Percentiles rank a stretch among this genome's conserved stretches.
These are phyloP conservation scores for Diachasmimorpha longicaudata DNA, from an alignment of 1,140 invertebrate species.

Conservation along the genomic window DNA sequence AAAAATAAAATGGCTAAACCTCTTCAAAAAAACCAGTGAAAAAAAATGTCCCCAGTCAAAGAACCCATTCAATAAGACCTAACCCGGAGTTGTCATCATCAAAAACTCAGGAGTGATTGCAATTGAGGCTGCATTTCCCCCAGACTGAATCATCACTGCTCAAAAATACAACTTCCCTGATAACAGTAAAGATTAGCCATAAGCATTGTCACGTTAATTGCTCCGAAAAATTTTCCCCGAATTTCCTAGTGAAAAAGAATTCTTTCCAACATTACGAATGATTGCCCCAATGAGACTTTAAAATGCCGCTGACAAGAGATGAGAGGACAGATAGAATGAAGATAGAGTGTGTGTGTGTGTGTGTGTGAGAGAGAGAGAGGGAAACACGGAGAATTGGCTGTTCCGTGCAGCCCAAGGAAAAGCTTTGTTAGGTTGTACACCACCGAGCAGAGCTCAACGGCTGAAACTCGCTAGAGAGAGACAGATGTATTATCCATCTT, in stretches of 20 bases:
- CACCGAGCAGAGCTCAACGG: constrained; percentile 3
- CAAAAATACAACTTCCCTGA: too few relatives aligned
- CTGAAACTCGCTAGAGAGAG: not conserved
- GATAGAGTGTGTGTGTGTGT: not conserved
- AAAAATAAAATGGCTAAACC: too few relatives aligned
- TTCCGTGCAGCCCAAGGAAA: constrained; percentile 21
- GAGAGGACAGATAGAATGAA: not conserved
- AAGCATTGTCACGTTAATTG: not conserved
- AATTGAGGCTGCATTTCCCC: too few relatives aligned
- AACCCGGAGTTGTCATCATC: too few relatives aligned
- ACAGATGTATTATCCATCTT: constrained; percentile 2
- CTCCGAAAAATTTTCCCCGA: not conserved
- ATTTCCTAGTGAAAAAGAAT: not conserved
- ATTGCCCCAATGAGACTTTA: constrained; percentile 28
- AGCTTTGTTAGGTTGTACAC: constrained; percentile 29
- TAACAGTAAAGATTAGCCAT: too few relatives aligned
- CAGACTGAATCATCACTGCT: too few relatives aligned
- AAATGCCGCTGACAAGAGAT: constrained; percentile 22
- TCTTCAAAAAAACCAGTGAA: too few relatives aligned
- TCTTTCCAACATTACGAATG: constrained; percentile 11
- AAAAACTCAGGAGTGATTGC: too few relatives aligned
- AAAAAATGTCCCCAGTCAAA: too few relatives aligned
- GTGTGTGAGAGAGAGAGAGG: constrained; percentile 8
- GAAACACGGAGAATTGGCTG: constrained; percentile 19
- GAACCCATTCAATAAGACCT: too few relatives aligned